Conservation (phyloP, 1,140 invertebrate genomes). For the Neotoxoptera formosana region DNA sequence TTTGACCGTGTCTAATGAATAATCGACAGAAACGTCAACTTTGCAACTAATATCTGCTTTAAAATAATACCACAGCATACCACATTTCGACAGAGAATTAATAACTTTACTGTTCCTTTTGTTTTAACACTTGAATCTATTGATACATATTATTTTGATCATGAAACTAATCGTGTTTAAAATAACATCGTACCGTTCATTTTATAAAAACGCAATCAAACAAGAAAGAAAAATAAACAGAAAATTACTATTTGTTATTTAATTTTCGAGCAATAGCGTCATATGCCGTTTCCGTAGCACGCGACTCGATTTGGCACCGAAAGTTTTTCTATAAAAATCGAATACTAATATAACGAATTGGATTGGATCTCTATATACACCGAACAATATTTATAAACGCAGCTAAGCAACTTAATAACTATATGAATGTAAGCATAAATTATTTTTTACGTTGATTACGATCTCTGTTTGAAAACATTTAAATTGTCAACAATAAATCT, state of each 20-base stretch:
- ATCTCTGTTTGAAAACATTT: not conserved
- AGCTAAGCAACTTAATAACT: not conserved
- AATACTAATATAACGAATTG: constrained; percentile 7
- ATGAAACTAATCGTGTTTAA: not conserved
- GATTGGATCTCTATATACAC: not conserved
- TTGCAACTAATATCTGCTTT: not conserved
- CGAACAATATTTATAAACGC: not conserved
- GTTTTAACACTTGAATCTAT: not conserved
- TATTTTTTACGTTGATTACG: not conserved
- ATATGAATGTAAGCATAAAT: not conserved
- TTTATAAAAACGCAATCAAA: not conserved
- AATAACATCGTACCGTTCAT: not conserved
- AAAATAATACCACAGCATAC: not conserved
- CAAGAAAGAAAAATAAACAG: not conserved
- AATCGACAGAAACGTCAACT: not conserved
- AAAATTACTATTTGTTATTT: not conserved
- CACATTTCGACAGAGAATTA: not conserved
- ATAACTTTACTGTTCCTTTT: not conserved
- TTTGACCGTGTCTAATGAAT: not conserved
- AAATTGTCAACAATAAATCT: constrained; percentile 32
- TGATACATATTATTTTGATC: not conserved
- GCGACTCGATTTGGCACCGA: constrained; percentile 22
- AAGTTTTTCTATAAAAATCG: not conserved
- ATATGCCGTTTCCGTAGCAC: not conserved
- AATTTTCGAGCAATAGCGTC: not conserved